Evolutionary conservation across 2,797 vertebrate genomes (phyloP).

Genomic region (Cyclopterus lumpus): DNA sequence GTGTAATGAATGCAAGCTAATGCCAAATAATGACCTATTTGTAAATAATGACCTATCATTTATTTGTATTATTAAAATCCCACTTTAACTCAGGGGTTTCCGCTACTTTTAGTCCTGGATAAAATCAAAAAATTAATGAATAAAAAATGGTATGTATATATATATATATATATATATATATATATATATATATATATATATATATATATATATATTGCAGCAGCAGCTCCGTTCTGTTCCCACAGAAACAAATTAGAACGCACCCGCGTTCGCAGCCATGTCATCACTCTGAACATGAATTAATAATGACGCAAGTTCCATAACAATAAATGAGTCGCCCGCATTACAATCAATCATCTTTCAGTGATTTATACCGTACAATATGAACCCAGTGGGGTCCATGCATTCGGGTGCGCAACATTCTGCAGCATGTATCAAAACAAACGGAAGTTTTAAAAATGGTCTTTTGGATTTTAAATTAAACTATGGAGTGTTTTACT

Average conservation of each 20-base stretch:
- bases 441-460: not conserved
- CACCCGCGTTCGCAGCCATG: conserved; percentile 17
- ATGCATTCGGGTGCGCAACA: conserved; percentile 10
- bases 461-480: not conserved
- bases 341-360: conserved; percentile 31
- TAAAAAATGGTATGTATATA: not conserved
- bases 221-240: not conserved
- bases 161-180: not conserved
- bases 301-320: conserved; percentile 46
- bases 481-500: not conserved
- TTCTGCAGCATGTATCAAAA: not conserved
- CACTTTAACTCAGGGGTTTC: not conserved
- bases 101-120: not conserved
- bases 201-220: not conserved
- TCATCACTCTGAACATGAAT: conserved; percentile 58
- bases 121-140: not conserved
- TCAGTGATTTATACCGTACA: conserved; percentile 10
- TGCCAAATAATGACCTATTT: conserved; percentile 23
- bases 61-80: conserved; percentile 24
- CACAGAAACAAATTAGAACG: conserved; percentile 21
- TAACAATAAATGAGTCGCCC: conserved; percentile 29
- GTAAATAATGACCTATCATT: conserved; percentile 24
- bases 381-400: conserved; percentile 8
- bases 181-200: not conserved
- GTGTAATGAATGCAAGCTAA: conserved; percentile 33